Evolutionary conservation across 1,140 invertebrate species (phyloP), one percentile per base, ranked within the genome.

Genomic region (Proctacanthus coquilletti): DNA sequence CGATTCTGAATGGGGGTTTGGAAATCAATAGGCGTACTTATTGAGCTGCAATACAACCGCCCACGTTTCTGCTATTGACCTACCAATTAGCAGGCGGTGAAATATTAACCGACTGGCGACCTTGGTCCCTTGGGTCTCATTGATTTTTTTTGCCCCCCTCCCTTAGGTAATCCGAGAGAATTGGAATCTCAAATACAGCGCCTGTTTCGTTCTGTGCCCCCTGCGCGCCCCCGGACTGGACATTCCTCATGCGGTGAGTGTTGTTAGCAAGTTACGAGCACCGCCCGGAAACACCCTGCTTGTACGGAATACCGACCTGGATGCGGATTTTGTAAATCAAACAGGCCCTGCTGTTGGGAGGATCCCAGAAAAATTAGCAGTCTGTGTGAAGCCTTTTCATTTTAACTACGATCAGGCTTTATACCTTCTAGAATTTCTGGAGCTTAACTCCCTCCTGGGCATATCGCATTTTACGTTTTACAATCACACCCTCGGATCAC

Each of bases 341-440:
- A 45, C 10, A 21, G n/a, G 18, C 10, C 56, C 47, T n/a, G 51
- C 45, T 23, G 52, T 48, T 10, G 51, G 54, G 2, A 47, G 51
- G 21, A 52, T 66, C 11, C 62, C 68, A 41, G 66, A 71, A 36
- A 67, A 65, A 39, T 74, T 95, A 18, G 86, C 79, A 3, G 75
- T 94, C n/a, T 96, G 92, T 59, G 81, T 95, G 9, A 93, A 94
- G 48, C 89, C 92, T 0, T 68, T 96, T 23, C 89, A 94, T 60
- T 92, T 84, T 51, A 72, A 80, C 43, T 95, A 91, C 60, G 80
- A 89, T 52, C 55, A 83, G 66, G 72, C 75, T 10, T 55, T 83
- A 30, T 83, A 89, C 65, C 64, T 96, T 41, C 67, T 94, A 39
- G 89, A 95, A 64, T 94, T 91, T 68, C 74, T 95, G 41, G 91